Percentiles rank a stretch among this genome's conserved stretches.
phyloP scores from a whole-genome alignment of 2,113 vertebrate genomes.

The Elanus axillaris region DNA sequence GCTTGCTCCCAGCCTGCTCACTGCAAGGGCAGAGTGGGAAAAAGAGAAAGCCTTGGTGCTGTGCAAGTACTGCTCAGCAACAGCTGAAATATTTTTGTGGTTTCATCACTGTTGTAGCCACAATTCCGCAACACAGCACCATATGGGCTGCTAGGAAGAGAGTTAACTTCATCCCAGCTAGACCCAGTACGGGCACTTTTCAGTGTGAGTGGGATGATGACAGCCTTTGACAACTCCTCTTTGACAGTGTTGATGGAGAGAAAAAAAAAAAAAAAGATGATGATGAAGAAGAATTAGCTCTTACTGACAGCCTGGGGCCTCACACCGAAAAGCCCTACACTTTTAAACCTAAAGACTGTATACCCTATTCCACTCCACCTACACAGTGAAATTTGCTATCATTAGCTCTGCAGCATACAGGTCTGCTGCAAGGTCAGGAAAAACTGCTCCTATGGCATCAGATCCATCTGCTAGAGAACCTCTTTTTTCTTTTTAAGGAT shows the following conservation, averaged over 20 bases:
- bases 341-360: background rate
- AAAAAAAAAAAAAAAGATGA: background rate
- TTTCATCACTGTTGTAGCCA: background rate
- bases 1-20: fast-evolving
- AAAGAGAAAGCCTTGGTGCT: background rate
- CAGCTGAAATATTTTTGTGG: background rate
- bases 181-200: background rate
- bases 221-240: background rate
- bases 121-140: background rate
- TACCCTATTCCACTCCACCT: background rate
- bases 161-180: background rate
- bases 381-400: background rate
- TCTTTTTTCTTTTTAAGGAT: background rate
- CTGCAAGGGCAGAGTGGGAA: fast-evolving
- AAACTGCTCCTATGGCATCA: background rate
- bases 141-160: background rate
- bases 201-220: background rate
- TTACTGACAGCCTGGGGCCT: background rate
- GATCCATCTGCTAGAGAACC: background rate
- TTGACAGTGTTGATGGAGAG: background rate
- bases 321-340: background rate
- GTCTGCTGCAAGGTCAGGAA: background rate
- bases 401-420: background rate
- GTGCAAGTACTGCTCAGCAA: background rate
- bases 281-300: background rate